Evolutionary conservation across 2,113 vertebrate genomes (phyloP).

Genomic region (Calonectris borealis): DNA sequence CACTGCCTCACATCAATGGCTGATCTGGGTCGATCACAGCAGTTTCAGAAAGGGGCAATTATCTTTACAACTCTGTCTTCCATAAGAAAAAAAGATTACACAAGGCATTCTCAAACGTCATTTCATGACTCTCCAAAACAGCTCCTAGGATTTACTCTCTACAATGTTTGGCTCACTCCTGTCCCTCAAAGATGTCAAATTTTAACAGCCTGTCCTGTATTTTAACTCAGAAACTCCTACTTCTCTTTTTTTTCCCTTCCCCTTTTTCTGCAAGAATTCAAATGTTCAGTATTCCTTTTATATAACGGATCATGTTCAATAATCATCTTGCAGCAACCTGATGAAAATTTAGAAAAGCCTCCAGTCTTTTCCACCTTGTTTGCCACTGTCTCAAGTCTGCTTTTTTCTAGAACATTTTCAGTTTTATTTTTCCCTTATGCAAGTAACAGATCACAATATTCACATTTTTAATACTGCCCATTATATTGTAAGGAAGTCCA

Average conservation of each 20-base stretch:
- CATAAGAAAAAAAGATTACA: background rate
- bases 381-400: background rate
- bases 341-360: background rate
- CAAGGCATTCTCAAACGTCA: background rate
- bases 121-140: background rate
- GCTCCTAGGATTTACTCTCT: background rate
- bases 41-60: background rate
- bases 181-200: background rate
- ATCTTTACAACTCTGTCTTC: background rate
- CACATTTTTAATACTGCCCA: background rate
- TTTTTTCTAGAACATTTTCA: background rate
- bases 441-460: background rate
- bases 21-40: background rate
- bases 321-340: background rate
- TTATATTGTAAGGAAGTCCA: background rate
- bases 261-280: background rate
- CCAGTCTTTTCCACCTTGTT: background rate
- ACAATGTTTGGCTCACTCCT: background rate
- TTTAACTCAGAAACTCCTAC: background rate
- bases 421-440: background rate
- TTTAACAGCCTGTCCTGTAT: background rate
- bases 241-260: background rate
- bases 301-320: background rate
- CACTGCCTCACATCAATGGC: background rate
- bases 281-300: background rate